A percentile compares a stretch with the other conserved stretches of the same genome.
Conservation (phyloP, 2,113 vertebrate species). For the Cephalopterus ornatus region DNA sequence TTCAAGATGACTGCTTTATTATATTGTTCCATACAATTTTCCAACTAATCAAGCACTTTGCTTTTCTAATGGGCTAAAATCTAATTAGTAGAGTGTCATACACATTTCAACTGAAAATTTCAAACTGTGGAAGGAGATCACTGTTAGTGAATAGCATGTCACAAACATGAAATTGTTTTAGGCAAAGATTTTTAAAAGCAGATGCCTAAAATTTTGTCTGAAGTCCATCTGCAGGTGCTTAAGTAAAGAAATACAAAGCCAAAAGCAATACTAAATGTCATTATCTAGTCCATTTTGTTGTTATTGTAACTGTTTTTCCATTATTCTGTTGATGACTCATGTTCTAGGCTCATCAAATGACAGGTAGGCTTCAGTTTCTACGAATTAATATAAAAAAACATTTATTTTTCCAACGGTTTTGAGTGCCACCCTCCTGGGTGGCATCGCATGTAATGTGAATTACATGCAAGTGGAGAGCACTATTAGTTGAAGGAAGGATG, state of each 20-base stretch:
- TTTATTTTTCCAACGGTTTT: neutral
- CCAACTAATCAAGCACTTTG: neutral
- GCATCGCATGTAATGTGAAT: neutral
- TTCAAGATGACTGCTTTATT: neutral
- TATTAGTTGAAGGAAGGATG: neutral
- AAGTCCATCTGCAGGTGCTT: neutral
- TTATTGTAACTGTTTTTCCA: neutral
- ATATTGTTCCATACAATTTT: neutral
- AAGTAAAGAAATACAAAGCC: neutral
- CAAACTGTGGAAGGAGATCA: neutral
- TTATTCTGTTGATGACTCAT: neutral
- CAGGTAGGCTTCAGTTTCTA: neutral
- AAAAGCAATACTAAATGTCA: neutral
- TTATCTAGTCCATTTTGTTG: neutral
- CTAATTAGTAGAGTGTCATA: neutral
- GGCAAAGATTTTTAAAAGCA: neutral
- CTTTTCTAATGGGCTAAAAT: neutral
- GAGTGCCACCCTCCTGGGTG: neutral
- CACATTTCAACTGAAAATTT: neutral
- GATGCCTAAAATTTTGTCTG: neutral
- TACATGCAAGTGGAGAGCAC: neutral
- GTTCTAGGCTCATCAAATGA: neutral
- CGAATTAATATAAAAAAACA: neutral
- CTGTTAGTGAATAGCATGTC: neutral
- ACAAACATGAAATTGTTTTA: neutral